Conservation (phyloP, 2,797 vertebrate genomes). For the Melanotaenia parkinsoni region DNA sequence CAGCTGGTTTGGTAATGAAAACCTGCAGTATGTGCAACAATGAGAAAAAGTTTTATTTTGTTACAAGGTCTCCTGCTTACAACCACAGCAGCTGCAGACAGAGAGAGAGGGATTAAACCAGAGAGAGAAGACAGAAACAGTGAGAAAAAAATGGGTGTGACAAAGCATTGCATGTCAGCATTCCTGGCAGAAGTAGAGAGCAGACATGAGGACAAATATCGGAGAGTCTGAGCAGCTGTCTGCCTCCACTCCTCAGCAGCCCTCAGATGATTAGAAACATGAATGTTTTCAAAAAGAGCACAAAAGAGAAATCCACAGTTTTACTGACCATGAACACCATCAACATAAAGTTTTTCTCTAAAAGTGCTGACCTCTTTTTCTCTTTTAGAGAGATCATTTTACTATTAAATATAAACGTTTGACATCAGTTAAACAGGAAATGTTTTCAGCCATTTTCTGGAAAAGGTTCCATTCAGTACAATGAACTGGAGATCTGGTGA, state of each 20-base stretch:
- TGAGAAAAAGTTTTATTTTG: constrained; percentile 6
- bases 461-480: neutral
- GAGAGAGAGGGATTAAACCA: neutral
- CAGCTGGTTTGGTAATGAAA: constrained; percentile 17
- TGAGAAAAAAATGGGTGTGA: constrained; percentile 21
- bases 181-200: constrained; percentile 56
- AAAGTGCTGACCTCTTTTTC: neutral
- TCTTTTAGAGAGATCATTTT: neutral
- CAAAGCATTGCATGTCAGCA: constrained; percentile 52
- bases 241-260: constrained; percentile 38
- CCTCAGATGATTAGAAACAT: constrained; percentile 43
- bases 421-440: neutral
- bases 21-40: constrained; percentile 11
- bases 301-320: neutral
- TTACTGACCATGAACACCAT: neutral
- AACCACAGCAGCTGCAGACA: constrained; percentile 37
- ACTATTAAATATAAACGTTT: neutral
- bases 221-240: constrained; percentile 60
- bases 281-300: constrained; percentile 17
- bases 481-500: neutral
- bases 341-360: neutral
- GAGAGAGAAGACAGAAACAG: constrained; percentile 3
- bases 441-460: neutral
- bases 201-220: constrained; percentile 56
- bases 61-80: constrained; percentile 5